phyloP scores from a whole-genome alignment of 1,140 invertebrate species.

The Manduca sexta region DNA sequence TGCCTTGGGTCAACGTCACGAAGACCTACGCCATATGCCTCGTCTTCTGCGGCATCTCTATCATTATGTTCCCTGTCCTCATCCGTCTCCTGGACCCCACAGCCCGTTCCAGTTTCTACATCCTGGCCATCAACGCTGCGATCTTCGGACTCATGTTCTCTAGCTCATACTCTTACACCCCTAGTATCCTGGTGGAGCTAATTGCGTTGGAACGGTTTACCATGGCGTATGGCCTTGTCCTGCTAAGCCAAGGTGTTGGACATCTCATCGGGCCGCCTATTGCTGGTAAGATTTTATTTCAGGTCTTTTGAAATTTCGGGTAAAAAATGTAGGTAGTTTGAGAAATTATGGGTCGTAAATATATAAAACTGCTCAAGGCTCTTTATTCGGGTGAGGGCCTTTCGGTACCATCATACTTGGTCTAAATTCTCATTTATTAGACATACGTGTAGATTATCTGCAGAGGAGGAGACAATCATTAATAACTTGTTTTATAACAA shows the following conservation, averaged over 20 bases:
- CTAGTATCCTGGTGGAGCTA: constrained; percentile 88
- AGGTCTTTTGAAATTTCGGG: not conserved
- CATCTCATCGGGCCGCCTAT: constrained; percentile 78
- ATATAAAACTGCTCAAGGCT: no score
- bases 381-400: no score
- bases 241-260: constrained; percentile 88
- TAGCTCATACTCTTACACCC: constrained; percentile 90
- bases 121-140: constrained; percentile 74
- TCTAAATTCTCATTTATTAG: no score
- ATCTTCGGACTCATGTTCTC: constrained; percentile 90
- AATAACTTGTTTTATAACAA: no score
- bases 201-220: constrained; percentile 86
- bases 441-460: no score
- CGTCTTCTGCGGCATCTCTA: constrained; percentile 82
- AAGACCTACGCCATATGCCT: constrained; percentile 87
- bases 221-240: constrained; percentile 90
- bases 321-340: not conserved
- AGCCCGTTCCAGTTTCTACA: constrained; percentile 75
- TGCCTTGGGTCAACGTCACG: constrained; percentile 87
- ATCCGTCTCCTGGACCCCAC: constrained; percentile 44
- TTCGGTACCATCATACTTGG: no score
- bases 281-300: constrained; percentile 71
- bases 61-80: constrained; percentile 80
- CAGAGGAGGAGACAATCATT: no score
- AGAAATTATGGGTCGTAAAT: no score